Evolutionary conservation across 2,113 vertebrate species (phyloP).

Genomic region (Engraulis encrasicolus): DNA sequence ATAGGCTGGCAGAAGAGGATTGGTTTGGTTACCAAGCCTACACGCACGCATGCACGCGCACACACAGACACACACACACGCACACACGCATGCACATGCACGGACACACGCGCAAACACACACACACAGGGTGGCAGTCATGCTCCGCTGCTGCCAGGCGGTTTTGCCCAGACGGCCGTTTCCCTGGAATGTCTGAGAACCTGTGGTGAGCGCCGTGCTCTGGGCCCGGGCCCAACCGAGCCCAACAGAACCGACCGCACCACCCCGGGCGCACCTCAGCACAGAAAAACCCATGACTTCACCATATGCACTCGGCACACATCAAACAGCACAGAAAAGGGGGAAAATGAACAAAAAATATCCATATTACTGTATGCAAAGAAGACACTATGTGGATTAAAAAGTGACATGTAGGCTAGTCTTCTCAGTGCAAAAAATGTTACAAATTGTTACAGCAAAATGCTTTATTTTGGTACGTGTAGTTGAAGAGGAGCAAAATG

Average conservation of each 20-base stretch:
- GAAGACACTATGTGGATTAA: neutral
- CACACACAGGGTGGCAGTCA: neutral
- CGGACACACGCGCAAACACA: no score
- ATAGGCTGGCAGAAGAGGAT: no score
- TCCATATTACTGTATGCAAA: neutral
- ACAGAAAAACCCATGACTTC: constrained; percentile 3
- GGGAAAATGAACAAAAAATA: neutral
- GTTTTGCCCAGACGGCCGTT: constrained; percentile 13
- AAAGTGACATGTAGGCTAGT: neutral
- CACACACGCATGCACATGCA: neutral
- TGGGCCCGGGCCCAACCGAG: neutral
- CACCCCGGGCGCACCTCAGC: neutral
- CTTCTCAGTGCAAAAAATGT: no score
- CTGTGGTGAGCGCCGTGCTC: neutral
- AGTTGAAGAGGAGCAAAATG: neutral
- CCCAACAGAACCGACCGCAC: constrained; percentile 6
- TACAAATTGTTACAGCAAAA: no score
- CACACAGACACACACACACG: neutral
- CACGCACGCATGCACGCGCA: no score
- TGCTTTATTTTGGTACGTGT: neutral
- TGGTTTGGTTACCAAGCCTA: no score
- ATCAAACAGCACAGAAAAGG: neutral
- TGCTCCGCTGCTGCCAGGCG: neutral
- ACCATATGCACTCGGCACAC: neutral
- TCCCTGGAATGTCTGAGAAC: constrained; percentile 12